Conservation (phyloP, 2,797 vertebrate genomes). For the Myioborus melanocephalus region DNA sequence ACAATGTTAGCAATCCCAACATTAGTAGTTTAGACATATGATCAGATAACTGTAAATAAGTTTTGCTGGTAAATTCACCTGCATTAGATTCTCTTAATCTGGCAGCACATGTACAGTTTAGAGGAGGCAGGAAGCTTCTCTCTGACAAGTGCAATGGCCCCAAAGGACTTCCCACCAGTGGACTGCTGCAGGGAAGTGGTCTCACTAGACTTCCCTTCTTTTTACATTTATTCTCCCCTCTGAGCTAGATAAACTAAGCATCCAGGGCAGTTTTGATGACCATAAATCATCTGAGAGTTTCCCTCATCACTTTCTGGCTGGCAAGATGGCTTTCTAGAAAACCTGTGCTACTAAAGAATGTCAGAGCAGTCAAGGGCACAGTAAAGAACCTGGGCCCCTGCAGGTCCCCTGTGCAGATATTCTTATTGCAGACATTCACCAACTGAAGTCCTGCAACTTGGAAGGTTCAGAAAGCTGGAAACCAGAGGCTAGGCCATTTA, state of each 20-base stretch:
- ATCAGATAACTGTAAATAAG: neutral
- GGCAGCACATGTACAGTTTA: neutral
- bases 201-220: neutral
- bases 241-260: neutral
- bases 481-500: neutral
- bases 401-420: neutral
- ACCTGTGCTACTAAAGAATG: neutral
- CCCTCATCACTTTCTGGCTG: neutral
- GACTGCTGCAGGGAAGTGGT: neutral
- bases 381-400: neutral
- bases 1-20: neutral
- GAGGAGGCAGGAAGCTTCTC: neutral
- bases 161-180: neutral
- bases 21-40: neutral
- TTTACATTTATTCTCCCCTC: neutral
- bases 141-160: neutral
- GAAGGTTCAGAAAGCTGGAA: neutral
- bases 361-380: neutral
- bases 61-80: neutral
- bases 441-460: neutral
- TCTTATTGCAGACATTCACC: neutral
- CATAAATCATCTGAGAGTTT: neutral
- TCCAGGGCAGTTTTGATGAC: neutral
- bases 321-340: neutral
- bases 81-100: neutral